phyloP scores from a whole-genome alignment of 1,140 invertebrate species.

The Drosophila malerkotliana region DNA sequence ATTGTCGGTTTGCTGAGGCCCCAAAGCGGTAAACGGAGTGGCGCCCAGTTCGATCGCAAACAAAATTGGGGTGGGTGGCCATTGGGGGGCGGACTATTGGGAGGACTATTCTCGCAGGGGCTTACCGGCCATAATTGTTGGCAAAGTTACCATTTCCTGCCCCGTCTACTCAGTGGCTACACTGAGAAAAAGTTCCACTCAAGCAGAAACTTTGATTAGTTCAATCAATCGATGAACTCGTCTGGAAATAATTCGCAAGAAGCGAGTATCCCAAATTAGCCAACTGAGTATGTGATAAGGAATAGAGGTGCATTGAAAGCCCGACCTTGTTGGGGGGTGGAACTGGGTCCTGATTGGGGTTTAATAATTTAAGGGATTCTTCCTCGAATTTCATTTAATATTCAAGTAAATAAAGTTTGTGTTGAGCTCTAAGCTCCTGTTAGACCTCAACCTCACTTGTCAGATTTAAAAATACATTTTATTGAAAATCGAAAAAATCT shows the following conservation, averaged over 20 bases:
- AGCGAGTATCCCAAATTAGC: conserved; percentile 26
- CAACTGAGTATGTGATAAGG: conserved; percentile 38
- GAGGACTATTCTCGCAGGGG: neutral
- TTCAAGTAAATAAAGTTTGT: too few relatives aligned
- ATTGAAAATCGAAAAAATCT: conserved; percentile 9
- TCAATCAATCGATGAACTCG: conserved; percentile 43
- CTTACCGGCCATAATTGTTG: conserved; percentile 59
- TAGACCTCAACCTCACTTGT: too few relatives aligned
- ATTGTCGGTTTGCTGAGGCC: conserved; percentile 15
- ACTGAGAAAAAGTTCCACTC: conserved; percentile 46
- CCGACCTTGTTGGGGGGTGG: neutral
- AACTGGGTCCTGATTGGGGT: neutral
- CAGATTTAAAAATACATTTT: neutral
- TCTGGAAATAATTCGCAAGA: conserved; percentile 33
- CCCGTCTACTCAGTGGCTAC: conserved; percentile 14
- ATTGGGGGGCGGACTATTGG: too few relatives aligned
- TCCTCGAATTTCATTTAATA: neutral
- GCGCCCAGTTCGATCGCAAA: conserved; percentile 56
- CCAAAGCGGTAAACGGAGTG: conserved; percentile 40
- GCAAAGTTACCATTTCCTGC: conserved; percentile 68
- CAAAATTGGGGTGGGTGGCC: conserved; percentile 7
- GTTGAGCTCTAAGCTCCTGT: too few relatives aligned
- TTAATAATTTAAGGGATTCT: neutral
- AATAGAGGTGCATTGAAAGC: conserved; percentile 6
- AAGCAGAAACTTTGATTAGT: conserved; percentile 48